Evolutionary conservation across 1,140 invertebrate species (phyloP).

Genomic region (Lordiphosa stackelbergi): DNA sequence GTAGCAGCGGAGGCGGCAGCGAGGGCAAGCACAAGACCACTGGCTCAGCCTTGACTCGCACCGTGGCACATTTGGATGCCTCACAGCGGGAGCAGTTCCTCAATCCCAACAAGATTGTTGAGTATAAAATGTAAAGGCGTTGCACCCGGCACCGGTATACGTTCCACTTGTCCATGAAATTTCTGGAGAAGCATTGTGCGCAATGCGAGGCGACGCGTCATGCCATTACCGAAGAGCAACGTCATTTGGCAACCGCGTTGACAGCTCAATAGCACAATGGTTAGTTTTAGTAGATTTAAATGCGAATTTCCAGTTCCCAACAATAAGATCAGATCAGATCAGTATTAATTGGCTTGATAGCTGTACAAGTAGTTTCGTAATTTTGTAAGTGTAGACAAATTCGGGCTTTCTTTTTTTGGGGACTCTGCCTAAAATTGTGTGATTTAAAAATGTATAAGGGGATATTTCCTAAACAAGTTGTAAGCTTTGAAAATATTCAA

Average conservation of each 20-base stretch:
- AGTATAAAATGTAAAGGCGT: slow-evolving; percentile 77
- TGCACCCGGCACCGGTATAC: slow-evolving; percentile 77
- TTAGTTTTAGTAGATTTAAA: slow-evolving; percentile 57
- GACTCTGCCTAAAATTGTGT: neutral
- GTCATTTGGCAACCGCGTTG: slow-evolving; percentile 34
- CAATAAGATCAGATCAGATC: slow-evolving; percentile 39
- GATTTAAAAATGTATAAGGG: too few species aligned
- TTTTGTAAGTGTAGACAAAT: slow-evolving; percentile 49
- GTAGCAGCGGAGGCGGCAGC: slow-evolving; percentile 37
- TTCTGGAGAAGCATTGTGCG: slow-evolving; percentile 75
- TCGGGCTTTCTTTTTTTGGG: neutral
- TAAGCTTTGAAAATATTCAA: slow-evolving; percentile 6
- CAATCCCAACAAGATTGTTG: slow-evolving; percentile 76
- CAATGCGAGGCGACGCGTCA: slow-evolving; percentile 66
- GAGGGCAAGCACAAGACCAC: slow-evolving; percentile 34
- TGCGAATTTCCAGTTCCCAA: slow-evolving; percentile 26
- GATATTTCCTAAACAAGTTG: neutral
- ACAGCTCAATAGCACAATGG: slow-evolving; percentile 53
- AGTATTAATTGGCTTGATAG: slow-evolving; percentile 38
- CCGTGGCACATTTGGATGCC: slow-evolving; percentile 70
- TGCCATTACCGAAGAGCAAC: slow-evolving; percentile 51
- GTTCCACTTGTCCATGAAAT: slow-evolving; percentile 77
- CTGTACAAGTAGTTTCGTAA: slow-evolving; percentile 70
- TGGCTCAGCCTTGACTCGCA: slow-evolving; percentile 57
- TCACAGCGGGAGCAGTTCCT: slow-evolving; percentile 76